Percentiles rank a stretch among this genome's conserved stretches.
These are phyloP conservation scores for Sciurus vulgaris DNA, from an alignment of 2,797 vertebrate species.

Conservation along the genomic window DNA sequence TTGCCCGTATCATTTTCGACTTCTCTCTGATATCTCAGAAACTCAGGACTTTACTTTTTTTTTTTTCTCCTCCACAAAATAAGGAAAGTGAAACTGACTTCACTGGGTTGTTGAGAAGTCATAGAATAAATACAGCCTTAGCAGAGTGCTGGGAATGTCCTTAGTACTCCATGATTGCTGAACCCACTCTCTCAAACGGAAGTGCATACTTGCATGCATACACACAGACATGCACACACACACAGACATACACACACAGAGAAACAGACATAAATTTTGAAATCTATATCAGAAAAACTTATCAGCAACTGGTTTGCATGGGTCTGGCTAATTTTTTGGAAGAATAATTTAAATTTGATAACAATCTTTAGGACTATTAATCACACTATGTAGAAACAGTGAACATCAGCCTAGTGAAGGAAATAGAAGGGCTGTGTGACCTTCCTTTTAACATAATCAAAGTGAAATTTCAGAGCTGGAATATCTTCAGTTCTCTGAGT, in stretches of 20 bases:
- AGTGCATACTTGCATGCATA: no score
- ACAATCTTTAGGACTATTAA: not conserved
- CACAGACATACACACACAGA: not conserved
- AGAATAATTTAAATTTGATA: not conserved
- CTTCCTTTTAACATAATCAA: not conserved
- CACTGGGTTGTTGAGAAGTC: not conserved
- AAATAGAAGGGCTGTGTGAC: not conserved
- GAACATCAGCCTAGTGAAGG: not conserved
- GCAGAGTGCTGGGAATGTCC: not conserved
- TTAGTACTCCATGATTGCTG: no score
- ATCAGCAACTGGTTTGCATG: not conserved
- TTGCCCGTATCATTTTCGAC: not conserved
- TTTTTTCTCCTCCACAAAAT: not conserved
- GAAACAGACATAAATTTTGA: not conserved
- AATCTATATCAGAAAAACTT: not conserved
- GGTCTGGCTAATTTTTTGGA: not conserved
- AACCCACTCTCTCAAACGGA: not conserved
- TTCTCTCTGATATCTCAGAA: slow-evolving; percentile 1
- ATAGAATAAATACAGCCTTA: not conserved
- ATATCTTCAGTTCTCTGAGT: not conserved
- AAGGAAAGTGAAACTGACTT: not conserved
- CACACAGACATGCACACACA: no score
- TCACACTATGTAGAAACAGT: not conserved
- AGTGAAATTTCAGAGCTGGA: not conserved
- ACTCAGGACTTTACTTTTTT: not conserved